These are phyloP conservation scores for Cyprinodon brontotheroides DNA, from an alignment of 2,113 vertebrate genomes.

Conservation along the genomic window DNA sequence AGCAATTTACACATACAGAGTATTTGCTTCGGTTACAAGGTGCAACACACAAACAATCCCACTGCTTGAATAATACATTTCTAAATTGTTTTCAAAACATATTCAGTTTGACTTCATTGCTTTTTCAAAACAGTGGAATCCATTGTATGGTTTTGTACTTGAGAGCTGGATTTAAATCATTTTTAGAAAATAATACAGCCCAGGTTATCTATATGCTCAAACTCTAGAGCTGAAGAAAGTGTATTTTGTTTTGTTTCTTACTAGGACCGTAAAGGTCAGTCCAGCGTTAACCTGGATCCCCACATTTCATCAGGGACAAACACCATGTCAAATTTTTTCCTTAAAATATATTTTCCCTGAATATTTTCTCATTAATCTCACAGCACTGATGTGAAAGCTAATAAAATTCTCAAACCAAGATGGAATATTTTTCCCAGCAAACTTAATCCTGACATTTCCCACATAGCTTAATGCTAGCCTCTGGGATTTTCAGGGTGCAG, in stretches of 20 bases:
- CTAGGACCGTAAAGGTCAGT: background rate
- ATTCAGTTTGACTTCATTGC: background rate
- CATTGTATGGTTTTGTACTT: background rate
- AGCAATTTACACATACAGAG: too few relatives aligned
- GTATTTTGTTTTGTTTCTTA: background rate
- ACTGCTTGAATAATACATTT: background rate
- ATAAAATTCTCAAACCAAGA: background rate
- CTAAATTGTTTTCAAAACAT: background rate
- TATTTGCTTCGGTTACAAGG: too few relatives aligned
- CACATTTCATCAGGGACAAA: slow-evolving; percentile 7
- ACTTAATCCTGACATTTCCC: slow-evolving; percentile 45
- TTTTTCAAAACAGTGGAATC: background rate
- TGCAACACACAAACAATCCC: too few relatives aligned
- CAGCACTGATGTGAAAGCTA: slow-evolving; percentile 14
- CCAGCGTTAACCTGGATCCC: slow-evolving; percentile 19
- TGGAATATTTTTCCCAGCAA: slow-evolving; percentile 31
- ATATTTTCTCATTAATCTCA: slow-evolving; percentile 13
- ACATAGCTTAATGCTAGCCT: slow-evolving; percentile 10
- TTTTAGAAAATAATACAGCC: background rate
- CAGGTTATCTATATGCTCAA: background rate
- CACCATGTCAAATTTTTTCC: background rate
- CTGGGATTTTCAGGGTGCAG: slow-evolving; percentile 22
- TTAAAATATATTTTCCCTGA: slow-evolving; percentile 3
- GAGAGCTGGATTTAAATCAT: background rate
- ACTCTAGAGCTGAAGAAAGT: background rate